Percentiles rank a stretch among this genome's conserved stretches.
phyloP scores from a whole-genome alignment of 2,888 invertebrate genomes.

The Cheilosia grossa region DNA sequence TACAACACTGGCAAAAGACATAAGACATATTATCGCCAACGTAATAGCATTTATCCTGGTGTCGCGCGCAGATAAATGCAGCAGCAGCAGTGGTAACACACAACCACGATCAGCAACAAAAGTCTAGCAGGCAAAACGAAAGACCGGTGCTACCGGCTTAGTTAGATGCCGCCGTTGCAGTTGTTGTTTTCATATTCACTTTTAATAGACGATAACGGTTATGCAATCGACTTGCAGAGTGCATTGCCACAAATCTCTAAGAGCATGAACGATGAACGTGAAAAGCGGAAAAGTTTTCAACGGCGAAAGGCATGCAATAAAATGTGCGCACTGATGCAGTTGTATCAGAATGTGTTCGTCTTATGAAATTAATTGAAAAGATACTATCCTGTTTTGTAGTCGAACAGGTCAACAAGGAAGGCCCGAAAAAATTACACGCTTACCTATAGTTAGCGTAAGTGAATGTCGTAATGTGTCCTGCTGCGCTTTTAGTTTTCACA shows the following conservation, averaged over 20 bases:
- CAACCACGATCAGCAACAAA: conserved; percentile 15
- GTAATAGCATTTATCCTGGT: conserved; percentile 67
- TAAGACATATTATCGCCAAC: conserved; percentile 64
- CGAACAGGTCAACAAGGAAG: conserved; percentile 3
- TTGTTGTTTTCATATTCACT: conserved; percentile 13
- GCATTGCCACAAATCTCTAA: conserved; percentile 63
- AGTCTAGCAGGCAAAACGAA: conserved; percentile 23
- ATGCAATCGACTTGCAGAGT: conserved; percentile 57
- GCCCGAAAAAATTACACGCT: background rate
- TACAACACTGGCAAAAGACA: conserved; percentile 70
- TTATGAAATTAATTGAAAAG: conserved; percentile 20
- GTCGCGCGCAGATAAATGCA: conserved; percentile 35
- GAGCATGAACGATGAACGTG: conserved; percentile 81
- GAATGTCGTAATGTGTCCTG: background rate
- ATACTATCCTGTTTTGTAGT: conserved; percentile 1
- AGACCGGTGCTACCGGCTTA: conserved; percentile 68
- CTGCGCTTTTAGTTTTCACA: background rate
- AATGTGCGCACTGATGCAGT: conserved; percentile 15
- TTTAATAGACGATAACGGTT: conserved; percentile 45
- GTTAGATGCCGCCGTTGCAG: conserved; percentile 38
- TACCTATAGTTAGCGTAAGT: background rate
- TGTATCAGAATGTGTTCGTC: conserved; percentile 11
- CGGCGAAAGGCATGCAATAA: conserved; percentile 61
- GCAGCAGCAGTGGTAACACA: conserved; percentile 16
- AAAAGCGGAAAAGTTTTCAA: conserved; percentile 83